A percentile compares a stretch with the other conserved stretches of the same genome.
These are phyloP conservation scores for Phalera bucephala DNA, from an alignment of 2,888 invertebrate genomes.

Conservation along the genomic window DNA sequence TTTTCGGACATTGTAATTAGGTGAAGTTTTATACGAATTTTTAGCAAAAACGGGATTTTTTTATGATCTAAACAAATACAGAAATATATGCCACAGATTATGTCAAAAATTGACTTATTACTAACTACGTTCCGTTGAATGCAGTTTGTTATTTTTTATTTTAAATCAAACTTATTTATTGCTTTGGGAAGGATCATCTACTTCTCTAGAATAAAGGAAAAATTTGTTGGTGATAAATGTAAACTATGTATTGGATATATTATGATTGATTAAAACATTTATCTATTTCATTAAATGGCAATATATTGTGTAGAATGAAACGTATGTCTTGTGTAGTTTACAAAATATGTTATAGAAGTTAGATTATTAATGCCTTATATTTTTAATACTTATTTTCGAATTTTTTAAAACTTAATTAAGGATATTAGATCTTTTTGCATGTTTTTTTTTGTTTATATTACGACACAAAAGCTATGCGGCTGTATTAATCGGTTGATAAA, in stretches of 20 bases:
- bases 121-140: background rate
- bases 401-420: too few species aligned
- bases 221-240: too few species aligned
- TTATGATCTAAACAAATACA: background rate
- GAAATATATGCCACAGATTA: constrained; percentile 16
- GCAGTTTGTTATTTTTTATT: too few species aligned
- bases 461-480: too few species aligned
- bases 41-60: background rate
- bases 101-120: background rate
- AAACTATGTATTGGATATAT: background rate
- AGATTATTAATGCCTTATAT: too few species aligned
- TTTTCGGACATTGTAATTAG: constrained; percentile 48
- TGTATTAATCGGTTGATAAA: too few species aligned
- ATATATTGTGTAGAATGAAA: background rate
- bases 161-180: too few species aligned
- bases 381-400: too few species aligned
- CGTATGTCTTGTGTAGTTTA: background rate
- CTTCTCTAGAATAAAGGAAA: too few species aligned
- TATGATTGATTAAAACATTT: background rate
- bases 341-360: background rate
- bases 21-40: background rate
- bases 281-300: background rate
- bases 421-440: too few species aligned
- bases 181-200: too few species aligned
- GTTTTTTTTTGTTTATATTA: too few species aligned